These are phyloP conservation scores for Saccostrea echinata DNA, from an alignment of 1,140 invertebrate species.

Conservation along the genomic window DNA sequence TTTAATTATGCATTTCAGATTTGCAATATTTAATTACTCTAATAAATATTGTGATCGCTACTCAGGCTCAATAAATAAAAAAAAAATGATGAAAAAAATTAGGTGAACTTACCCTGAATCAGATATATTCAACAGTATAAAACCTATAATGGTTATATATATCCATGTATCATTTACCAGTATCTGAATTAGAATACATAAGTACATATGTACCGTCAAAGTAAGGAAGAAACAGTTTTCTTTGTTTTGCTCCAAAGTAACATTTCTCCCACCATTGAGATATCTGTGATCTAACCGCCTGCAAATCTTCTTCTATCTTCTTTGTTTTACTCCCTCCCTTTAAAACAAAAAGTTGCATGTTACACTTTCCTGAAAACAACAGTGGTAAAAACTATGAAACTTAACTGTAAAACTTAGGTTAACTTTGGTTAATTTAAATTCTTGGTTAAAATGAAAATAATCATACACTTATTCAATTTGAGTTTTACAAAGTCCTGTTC, in stretches of 20 bases:
- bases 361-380: too few species aligned
- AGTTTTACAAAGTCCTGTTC: too few species aligned
- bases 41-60: too few species aligned
- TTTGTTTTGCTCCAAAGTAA: neutral
- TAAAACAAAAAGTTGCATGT: neutral
- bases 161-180: neutral
- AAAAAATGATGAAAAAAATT: neutral
- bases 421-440: too few species aligned
- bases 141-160: too few species aligned
- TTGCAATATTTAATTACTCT: too few species aligned
- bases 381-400: too few species aligned
- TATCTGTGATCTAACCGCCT: neutral
- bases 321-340: neutral
- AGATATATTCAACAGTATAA: neutral
- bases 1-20: too few species aligned
- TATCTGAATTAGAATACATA: neutral
- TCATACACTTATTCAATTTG: too few species aligned
- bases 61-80: too few species aligned
- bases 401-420: too few species aligned
- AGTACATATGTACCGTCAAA: neutral
- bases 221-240: neutral
- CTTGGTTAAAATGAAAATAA: too few species aligned
- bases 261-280: conserved; percentile 23
- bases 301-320: neutral
- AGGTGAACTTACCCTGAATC: neutral